Base-by-base conservation (phyloP, 2,888 invertebrate species). In the Tinea pellionella region DNA sequence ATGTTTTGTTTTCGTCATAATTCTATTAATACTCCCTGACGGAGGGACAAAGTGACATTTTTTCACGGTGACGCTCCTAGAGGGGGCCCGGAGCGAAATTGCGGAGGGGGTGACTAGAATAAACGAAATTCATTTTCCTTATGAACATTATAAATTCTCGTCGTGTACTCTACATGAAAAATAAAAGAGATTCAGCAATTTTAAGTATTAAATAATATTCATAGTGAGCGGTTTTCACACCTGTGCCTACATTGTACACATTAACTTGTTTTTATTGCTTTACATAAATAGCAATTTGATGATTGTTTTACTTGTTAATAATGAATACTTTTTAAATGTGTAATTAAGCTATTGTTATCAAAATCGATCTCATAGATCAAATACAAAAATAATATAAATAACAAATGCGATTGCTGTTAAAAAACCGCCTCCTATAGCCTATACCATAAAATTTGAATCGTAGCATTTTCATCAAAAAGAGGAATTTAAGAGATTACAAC, bases 111-210 rank as follows among this genome's bases (percentile, higher is more conserved):
- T 2, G 37, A 9, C 37, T 9, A 6, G 41, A 61, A 61, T 57
- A 55, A 65, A 65, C 51, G 30, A 69, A 74, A 73, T 75, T 72
- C 67, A 73, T 75, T 73, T 72, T 73, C 68, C 70, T 73, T 72
- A 74, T 72, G 72, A 74, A 73, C 72, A 73, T 75, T 76, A 74
- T 70, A 72, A 72, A 74, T 74, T 74, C 72, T 58, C 61, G 69
- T 67, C 71, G 65, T 69, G 73, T 72, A 43, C 29, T 67, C 24
- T 24, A n/a, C 18, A 63, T 63, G 64, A 66, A 71, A 62, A 69
- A 71, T 66, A 63, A 60, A 64, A 47, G 65, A 64, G 62, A 61
- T 63, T 59, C 65, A 63, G 65, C 62, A 63, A 65, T 65, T 63
- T 63, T n/a, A 12, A 59, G n/a, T 8, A 15, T 59, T 59, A 15